phyloP scores from a whole-genome alignment of 1,140 invertebrate genomes.

The Maniola jurtina region DNA sequence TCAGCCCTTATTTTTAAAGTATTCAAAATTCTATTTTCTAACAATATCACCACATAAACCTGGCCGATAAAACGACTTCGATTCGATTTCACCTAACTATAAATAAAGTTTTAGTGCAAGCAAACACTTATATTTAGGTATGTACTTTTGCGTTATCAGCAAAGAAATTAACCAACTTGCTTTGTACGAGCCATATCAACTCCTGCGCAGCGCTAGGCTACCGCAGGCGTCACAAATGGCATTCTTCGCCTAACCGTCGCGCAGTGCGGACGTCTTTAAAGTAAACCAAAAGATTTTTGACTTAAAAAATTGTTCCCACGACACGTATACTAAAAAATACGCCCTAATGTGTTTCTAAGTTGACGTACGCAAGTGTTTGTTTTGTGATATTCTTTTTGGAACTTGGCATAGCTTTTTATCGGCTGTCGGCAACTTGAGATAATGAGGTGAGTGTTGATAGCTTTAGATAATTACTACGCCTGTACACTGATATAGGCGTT shows the following conservation, averaged over 20 bases:
- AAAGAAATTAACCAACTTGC: conserved; percentile 36
- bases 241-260: conserved; percentile 45
- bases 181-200: conserved; percentile 38
- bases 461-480: conserved; percentile 63
- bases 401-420: conserved; percentile 48
- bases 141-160: conserved; percentile 36
- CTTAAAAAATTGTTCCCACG: conserved; percentile 12
- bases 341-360: conserved; percentile 28
- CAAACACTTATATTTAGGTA: conserved; percentile 23
- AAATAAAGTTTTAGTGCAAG: conserved; percentile 21
- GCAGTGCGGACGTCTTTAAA: conserved; percentile 35
- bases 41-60: neutral
- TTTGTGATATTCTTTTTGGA: conserved; percentile 45
- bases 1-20: no score
- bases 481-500: conserved; percentile 27
- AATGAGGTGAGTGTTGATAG: conserved; percentile 72
- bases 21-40: neutral
- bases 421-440: conserved; percentile 55
- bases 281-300: conserved; percentile 2
- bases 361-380: conserved; percentile 45
- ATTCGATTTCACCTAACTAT: conserved; percentile 5
- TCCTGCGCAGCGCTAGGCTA: conserved; percentile 44
- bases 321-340: conserved; percentile 22
- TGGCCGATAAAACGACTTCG: neutral
- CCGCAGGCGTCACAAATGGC: conserved; percentile 43